Conservation (phyloP, 2,113 vertebrate genomes). For the Pseudopodoces humilis region DNA sequence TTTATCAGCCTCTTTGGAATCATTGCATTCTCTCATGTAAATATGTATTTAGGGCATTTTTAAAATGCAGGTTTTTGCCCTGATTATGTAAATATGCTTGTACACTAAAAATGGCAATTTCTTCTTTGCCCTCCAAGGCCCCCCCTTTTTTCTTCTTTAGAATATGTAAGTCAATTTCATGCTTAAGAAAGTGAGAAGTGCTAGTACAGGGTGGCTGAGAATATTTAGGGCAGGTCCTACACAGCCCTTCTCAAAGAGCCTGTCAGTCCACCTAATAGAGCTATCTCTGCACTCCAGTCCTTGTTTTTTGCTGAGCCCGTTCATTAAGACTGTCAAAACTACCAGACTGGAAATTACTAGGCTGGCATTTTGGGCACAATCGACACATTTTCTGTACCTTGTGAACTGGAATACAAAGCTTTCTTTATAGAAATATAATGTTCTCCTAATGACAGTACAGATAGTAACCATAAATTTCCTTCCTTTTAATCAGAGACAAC, state of each 20-base stretch:
- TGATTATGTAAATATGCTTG: conserved; percentile 46
- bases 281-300: conserved; percentile 20
- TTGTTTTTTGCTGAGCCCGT: conserved; percentile 34
- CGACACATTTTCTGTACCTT: conserved; percentile 36
- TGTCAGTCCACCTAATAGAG: background rate
- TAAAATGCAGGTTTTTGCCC: conserved; percentile 48
- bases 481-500: background rate
- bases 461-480: conserved; percentile 24
- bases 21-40: conserved; percentile 54
- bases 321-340: conserved; percentile 37
- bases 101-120: conserved; percentile 9
- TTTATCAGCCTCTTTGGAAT: conserved; percentile 53
- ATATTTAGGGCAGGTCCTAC: background rate
- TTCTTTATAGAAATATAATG: conserved; percentile 37
- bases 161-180: conserved; percentile 44
- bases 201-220: background rate
- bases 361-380: conserved; percentile 44
- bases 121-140: background rate
- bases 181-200: conserved; percentile 42
- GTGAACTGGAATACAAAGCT: conserved; percentile 21
- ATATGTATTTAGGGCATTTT: conserved; percentile 66
- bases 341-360: conserved; percentile 52
- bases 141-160: background rate
- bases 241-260: background rate
- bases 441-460: conserved; percentile 30